Evolutionary conservation across 2,888 invertebrate species (phyloP), one percentile per base, ranked within the genome.

Genomic region (Anthophora plumipes): DNA sequence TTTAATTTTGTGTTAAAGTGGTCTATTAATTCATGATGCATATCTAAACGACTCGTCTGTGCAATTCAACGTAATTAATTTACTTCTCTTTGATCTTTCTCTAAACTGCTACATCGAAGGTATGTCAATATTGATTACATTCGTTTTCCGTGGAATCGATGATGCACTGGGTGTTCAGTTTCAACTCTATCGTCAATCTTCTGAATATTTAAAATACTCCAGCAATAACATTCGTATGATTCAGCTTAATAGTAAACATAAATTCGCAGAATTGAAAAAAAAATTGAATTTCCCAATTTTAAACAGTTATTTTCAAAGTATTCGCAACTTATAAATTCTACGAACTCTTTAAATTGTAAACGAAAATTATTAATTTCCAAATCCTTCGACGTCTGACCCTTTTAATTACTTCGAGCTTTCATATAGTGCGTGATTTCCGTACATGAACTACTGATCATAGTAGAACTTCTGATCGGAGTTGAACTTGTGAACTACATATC

Each of bases 91-190:
- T 41, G 48, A 59, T n/a, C 14, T 46, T 25, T 22, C 11, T 39
- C 61, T 54, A 54, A 61, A 61, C 37, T 17, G 39, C 17, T 50
- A 31, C 46, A 39, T 14, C 9, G 31, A 63, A 57, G 39, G 31
- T 12, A 64, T 12, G 25, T 5, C 20, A 59, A 59, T 70, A 70
- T 70, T 6, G 41, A 59, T 12, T 4, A 14, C 31, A 63, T 41
- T 57, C 39, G 22, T 48, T 31, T 57, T 41, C 17, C 25, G 31
- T 50, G 43, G 52, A 64, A 76, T 70, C 70, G 57, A 64, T 64
- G 70, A 63, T 43, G 57, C 50, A 63, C 76, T 50, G 43, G 57
- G 70, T 71, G 63, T 64, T 50, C 64, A 37, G 57, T 59, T 43
- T n/a, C 57, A 14, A 31, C 17, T 50, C 55, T 55, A 63, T 57